Conservation (phyloP, 2,888 invertebrate species). For the Enchytraeus crypticus region DNA sequence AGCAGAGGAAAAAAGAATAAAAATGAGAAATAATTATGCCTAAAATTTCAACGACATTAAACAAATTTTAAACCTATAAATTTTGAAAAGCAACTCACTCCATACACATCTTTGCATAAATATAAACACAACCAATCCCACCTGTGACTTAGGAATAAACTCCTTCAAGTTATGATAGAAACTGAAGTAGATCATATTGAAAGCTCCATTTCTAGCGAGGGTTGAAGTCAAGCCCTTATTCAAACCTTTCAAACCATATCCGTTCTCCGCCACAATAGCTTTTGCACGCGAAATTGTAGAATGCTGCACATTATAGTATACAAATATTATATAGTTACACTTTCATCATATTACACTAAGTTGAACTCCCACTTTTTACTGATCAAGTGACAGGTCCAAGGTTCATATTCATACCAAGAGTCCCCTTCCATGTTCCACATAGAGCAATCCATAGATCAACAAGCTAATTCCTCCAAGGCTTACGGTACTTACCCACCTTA, state of each 20-base stretch:
- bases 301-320: too few species aligned
- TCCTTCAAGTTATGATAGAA: conserved; percentile 86
- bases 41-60: not conserved
- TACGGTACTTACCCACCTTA: too few species aligned
- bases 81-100: not conserved
- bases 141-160: conserved; percentile 46
- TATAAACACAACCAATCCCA: conserved; percentile 20
- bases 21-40: not conserved
- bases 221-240: conserved; percentile 83
- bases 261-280: conserved; percentile 66
- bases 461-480: too few species aligned
- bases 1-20: too few species aligned
- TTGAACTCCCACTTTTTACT: too few species aligned
- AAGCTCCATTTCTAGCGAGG: conserved; percentile 76
- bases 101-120: not conserved
- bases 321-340: too few species aligned
- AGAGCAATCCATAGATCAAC: too few species aligned
- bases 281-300: conserved; percentile 57
- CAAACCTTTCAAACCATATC: conserved; percentile 69
- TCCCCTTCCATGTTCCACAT: too few species aligned
- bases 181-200: conserved; percentile 89
- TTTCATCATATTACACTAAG: too few species aligned
- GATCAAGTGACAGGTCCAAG: too few species aligned
- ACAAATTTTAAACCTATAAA: not conserved
- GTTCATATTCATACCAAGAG: too few species aligned